Conservation (phyloP, 2,797 vertebrate genomes). For the Synaphobranchus kaupii region DNA sequence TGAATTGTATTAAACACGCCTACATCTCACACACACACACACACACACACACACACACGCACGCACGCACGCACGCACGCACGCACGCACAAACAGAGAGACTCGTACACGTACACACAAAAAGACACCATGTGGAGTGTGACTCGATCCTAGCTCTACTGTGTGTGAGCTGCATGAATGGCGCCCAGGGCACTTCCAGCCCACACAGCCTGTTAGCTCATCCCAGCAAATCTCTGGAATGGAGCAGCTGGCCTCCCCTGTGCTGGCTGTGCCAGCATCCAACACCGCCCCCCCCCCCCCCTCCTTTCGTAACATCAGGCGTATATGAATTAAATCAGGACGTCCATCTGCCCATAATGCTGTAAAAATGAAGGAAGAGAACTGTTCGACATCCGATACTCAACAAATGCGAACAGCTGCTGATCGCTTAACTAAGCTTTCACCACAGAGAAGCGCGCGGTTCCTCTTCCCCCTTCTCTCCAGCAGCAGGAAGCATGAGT, state of each 20-base stretch:
- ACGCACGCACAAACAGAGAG: neutral
- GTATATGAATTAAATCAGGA: constrained; percentile 41
- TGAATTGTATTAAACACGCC: neutral
- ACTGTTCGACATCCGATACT: constrained; percentile 47
- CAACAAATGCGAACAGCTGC: constrained; percentile 49
- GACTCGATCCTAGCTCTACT: constrained; percentile 51
- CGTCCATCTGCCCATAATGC: constrained; percentile 41
- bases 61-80: neutral
- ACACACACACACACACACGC: neutral
- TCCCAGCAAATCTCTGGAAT: constrained; percentile 56
- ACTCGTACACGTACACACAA: neutral
- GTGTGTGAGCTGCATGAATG: constrained; percentile 10
- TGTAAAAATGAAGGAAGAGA: constrained; percentile 36
- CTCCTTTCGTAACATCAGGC: constrained; percentile 38
- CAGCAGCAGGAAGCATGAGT: constrained; percentile 39
- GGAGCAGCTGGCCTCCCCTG: constrained; percentile 30
- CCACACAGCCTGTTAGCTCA: constrained; percentile 39
- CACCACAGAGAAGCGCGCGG: constrained; percentile 28
- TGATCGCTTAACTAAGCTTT: constrained; percentile 44
- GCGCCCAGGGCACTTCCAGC: constrained; percentile 13
- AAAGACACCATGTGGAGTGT: constrained; percentile 54
- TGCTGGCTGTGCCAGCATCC: constrained; percentile 41
- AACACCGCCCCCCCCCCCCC: constrained; percentile 39
- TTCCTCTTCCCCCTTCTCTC: constrained; percentile 25
- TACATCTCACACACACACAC: neutral